A percentile compares a stretch with the other conserved stretches of the same genome.
Evolutionary conservation across 2,888 invertebrate species (phyloP).

Genomic region (Spilosoma lubricipeda): DNA sequence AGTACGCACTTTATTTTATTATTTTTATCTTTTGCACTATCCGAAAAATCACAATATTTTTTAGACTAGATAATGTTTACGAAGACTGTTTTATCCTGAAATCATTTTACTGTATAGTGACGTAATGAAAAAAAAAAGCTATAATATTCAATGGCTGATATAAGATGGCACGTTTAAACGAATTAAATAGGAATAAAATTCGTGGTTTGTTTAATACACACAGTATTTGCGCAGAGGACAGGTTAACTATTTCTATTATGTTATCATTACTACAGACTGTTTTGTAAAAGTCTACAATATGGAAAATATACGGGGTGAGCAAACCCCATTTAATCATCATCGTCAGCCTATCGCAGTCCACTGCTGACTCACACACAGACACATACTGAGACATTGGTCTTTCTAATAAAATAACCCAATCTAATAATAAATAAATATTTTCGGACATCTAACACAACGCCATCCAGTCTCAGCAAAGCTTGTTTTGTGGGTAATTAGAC

Average conservation of each 20-base stretch:
- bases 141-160: slow-evolving; percentile 14
- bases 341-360: too few relatives aligned
- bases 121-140: background rate
- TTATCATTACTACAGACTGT: too few relatives aligned
- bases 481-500: too few relatives aligned
- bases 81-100: slow-evolving; percentile 52
- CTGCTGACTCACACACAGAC: too few relatives aligned
- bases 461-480: too few relatives aligned
- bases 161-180: background rate
- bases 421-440: too few relatives aligned
- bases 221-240: background rate
- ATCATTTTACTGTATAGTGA: slow-evolving; percentile 6
- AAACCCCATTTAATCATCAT: background rate
- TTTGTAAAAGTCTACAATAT: too few relatives aligned
- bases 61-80: slow-evolving; percentile 57
- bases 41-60: slow-evolving; percentile 36
- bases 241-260: background rate
- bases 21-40: slow-evolving; percentile 13
- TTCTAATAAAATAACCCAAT: too few relatives aligned
- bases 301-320: background rate
- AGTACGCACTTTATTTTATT: slow-evolving; percentile 34
- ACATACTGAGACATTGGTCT: too few relatives aligned
- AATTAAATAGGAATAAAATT: background rate
- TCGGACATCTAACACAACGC: too few relatives aligned
- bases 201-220: too few relatives aligned